These are phyloP conservation scores for Lates calcarifer DNA, from an alignment of 2,113 vertebrate species.

Conservation along the genomic window DNA sequence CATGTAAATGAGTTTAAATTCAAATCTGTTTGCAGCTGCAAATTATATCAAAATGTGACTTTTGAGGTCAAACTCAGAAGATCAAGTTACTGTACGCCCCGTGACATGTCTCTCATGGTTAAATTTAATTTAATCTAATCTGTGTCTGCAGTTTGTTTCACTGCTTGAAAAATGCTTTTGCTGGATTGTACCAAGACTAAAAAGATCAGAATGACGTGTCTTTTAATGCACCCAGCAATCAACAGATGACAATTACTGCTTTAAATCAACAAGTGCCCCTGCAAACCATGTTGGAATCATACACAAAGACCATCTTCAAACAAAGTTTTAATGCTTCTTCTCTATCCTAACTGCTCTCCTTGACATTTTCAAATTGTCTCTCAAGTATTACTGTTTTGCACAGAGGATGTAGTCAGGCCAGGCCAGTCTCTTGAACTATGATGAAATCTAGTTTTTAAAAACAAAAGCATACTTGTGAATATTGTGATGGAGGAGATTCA, in stretches of 20 bases:
- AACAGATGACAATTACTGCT: not conserved
- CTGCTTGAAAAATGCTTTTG: not conserved
- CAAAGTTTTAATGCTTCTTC: not conserved
- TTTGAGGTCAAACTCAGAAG: slow-evolving; percentile 3
- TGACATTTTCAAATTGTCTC: not conserved
- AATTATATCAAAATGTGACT: slow-evolving; percentile 13
- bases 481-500: not conserved
- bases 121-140: not conserved
- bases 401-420: not conserved
- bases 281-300: not conserved
- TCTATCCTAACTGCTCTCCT: not conserved
- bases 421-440: not conserved
- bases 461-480: not conserved
- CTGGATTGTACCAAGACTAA: slow-evolving; percentile 8
- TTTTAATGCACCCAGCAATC: not conserved
- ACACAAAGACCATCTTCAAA: not conserved
- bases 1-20: slow-evolving; percentile 9
- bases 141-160: not conserved
- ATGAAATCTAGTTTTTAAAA: not conserved
- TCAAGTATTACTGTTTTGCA: not conserved
- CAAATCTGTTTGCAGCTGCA: not conserved
- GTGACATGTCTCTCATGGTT: not conserved
- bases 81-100: not conserved
- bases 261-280: slow-evolving; percentile 2
- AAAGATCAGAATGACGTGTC: slow-evolving; percentile 14